Evolutionary conservation across 2,888 invertebrate genomes (phyloP).

Genomic region (Teleogryllus oceanicus): DNA sequence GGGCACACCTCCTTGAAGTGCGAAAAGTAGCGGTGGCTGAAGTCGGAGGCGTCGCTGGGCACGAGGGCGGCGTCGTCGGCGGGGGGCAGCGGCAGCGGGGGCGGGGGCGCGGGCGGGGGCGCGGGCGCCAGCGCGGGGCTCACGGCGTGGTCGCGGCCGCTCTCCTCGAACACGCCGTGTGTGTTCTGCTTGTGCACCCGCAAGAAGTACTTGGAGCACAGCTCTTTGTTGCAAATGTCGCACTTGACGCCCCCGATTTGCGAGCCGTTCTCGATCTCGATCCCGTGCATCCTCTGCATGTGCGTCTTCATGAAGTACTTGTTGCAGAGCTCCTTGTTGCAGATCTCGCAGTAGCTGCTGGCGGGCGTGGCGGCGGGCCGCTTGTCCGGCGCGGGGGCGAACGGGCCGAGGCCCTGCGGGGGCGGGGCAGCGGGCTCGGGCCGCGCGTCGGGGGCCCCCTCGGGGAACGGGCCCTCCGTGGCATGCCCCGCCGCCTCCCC

Average conservation of each 20-base stretch:
- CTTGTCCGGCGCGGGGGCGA: slow-evolving; percentile 50
- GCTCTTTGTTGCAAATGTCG: slow-evolving; percentile 96
- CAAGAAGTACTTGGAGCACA: slow-evolving; percentile 96
- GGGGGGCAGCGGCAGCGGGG: slow-evolving; percentile 39
- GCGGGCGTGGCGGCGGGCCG: slow-evolving; percentile 64
- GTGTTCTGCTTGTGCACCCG: slow-evolving; percentile 97
- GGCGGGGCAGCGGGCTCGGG: slow-evolving; percentile 37
- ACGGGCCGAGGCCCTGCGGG: slow-evolving; percentile 40
- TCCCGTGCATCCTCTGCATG: slow-evolving; percentile 98
- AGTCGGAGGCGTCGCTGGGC: slow-evolving; percentile 56
- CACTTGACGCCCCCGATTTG: slow-evolving; percentile 92
- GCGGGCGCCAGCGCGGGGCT: slow-evolving; percentile 38
- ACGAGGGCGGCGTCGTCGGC: slow-evolving; percentile 49
- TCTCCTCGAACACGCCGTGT: slow-evolving; percentile 91
- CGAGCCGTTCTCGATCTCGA: slow-evolving; percentile 87
- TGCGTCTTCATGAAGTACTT: slow-evolving; percentile 99
- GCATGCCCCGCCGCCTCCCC: not conserved
- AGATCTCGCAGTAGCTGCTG: slow-evolving; percentile 93
- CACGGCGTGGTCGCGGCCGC: slow-evolving; percentile 48
- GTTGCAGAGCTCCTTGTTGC: slow-evolving; percentile 98
- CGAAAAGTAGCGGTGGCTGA: slow-evolving; percentile 61
- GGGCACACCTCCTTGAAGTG: slow-evolving; percentile 76
- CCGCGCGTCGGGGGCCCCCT: slow-evolving; percentile 41
- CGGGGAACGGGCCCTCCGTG: slow-evolving; percentile 31
- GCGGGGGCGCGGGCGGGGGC: slow-evolving; percentile 39